A percentile compares a stretch with the other conserved stretches of the same genome.
Evolutionary conservation across 2,113 vertebrate genomes (phyloP).

Genomic region (Protomyctophum bolini): DNA sequence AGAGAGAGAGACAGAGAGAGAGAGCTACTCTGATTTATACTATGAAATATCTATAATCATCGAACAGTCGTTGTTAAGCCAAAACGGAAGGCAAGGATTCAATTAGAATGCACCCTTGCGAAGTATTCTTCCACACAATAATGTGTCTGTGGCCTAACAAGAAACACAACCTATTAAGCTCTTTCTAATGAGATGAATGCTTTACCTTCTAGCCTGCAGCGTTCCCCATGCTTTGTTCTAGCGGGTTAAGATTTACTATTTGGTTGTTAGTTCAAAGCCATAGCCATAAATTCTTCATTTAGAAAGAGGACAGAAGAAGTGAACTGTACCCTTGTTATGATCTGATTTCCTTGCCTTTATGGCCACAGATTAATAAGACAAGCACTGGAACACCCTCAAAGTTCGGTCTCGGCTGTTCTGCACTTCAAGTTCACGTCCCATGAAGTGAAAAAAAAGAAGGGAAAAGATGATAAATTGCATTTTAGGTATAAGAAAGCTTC

Average conservation of each 20-base stretch:
- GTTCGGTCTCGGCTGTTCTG: conserved; percentile 32
- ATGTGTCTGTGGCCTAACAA: conserved; percentile 56
- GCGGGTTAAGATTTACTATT: conserved; percentile 59
- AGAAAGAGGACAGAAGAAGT: conserved; percentile 57
- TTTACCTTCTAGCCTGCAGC: conserved; percentile 32
- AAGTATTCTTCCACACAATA: conserved; percentile 52
- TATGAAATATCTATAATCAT: conserved; percentile 58
- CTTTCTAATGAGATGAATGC: conserved; percentile 52
- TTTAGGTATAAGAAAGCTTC: conserved; percentile 45
- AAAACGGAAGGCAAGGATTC: conserved; percentile 64
- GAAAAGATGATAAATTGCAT: conserved; percentile 41
- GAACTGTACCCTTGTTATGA: conserved; percentile 52
- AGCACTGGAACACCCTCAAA: conserved; percentile 60
- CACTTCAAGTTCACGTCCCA: conserved; percentile 43
- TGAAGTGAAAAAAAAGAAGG: conserved; percentile 31
- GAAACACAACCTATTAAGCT: conserved; percentile 58
- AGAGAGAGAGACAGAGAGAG: background rate
- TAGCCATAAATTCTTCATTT: conserved; percentile 59
- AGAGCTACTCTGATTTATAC: conserved; percentile 57
- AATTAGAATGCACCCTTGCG: conserved; percentile 54
- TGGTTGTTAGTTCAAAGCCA: conserved; percentile 64
- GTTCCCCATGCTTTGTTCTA: conserved; percentile 34
- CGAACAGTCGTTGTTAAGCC: conserved; percentile 37
- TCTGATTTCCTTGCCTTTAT: conserved; percentile 47
- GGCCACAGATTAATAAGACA: conserved; percentile 58